phyloP scores from a whole-genome alignment of 2,888 invertebrate species.

The Drosophila nr. perissopoda region DNA sequence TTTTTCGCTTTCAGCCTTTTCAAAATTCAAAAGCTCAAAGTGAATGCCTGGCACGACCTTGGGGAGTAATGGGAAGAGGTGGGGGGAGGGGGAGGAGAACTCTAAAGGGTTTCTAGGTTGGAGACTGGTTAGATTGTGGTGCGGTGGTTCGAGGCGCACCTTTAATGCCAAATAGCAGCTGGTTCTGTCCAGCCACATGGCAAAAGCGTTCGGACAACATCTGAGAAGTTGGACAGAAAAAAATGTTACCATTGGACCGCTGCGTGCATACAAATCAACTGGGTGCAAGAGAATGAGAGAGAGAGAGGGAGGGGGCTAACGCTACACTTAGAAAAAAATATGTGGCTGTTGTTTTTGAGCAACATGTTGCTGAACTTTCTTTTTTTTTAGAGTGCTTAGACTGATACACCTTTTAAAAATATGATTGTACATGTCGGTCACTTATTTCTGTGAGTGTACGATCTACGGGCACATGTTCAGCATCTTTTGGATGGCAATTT shows the following conservation, averaged over 20 bases:
- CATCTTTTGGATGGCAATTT: constrained; percentile 78
- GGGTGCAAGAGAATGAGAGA: neutral
- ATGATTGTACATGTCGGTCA: neutral
- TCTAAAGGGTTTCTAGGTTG: neutral
- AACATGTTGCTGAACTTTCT: neutral
- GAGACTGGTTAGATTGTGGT: constrained; percentile 7
- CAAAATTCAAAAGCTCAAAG: constrained; percentile 80
- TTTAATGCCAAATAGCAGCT: constrained; percentile 64
- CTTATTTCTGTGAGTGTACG: neutral
- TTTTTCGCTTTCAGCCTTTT: constrained; percentile 66
- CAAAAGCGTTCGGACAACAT: constrained; percentile 76
- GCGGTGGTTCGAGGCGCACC: constrained; percentile 39
- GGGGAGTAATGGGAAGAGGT: constrained; percentile 32
- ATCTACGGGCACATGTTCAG: constrained; percentile 67
- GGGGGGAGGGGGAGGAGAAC: neutral
- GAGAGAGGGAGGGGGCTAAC: neutral
- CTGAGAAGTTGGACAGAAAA: constrained; percentile 46
- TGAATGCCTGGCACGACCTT: constrained; percentile 74
- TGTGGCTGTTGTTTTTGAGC: neutral
- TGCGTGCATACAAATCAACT: constrained; percentile 74
- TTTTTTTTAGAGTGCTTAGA: no score
- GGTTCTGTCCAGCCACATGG: constrained; percentile 52
- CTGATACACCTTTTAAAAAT: neutral
- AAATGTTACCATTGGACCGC: constrained; percentile 33
- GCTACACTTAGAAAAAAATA: neutral